These are phyloP conservation scores for Anolis apletophallus DNA, from an alignment of 2,797 vertebrate species.

Conservation along the genomic window DNA sequence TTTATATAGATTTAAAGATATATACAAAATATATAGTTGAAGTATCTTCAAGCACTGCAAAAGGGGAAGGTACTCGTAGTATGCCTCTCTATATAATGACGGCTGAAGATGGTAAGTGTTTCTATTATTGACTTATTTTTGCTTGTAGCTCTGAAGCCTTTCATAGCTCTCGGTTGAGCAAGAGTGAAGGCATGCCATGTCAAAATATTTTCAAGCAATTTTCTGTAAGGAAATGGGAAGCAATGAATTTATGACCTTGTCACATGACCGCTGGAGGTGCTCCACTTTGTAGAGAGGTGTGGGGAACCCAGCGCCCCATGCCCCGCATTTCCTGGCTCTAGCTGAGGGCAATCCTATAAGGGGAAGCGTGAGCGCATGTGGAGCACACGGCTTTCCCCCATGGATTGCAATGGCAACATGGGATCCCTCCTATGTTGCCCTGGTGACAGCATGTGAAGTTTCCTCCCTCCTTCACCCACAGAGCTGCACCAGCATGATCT, in stretches of 20 bases:
- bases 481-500: no score
- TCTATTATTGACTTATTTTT: background rate
- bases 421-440: no score
- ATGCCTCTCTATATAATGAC: constrained; percentile 72
- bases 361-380: no score
- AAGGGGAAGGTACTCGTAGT: constrained; percentile 79
- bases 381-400: no score
- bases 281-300: no score
- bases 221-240: background rate
- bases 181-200: background rate
- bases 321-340: no score
- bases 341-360: no score
- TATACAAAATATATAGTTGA: constrained; percentile 76
- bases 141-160: background rate
- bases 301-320: no score
- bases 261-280: no score
- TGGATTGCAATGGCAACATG: no score
- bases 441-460: no score
- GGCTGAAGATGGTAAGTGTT: constrained; percentile 81
- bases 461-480: no score
- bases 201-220: background rate
- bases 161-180: background rate
- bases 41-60: constrained; percentile 79
- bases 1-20: constrained; percentile 78
- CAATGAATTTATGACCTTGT: background rate